Conservation (phyloP, 2,888 invertebrate species). For the Pseudoips prasinana region DNA sequence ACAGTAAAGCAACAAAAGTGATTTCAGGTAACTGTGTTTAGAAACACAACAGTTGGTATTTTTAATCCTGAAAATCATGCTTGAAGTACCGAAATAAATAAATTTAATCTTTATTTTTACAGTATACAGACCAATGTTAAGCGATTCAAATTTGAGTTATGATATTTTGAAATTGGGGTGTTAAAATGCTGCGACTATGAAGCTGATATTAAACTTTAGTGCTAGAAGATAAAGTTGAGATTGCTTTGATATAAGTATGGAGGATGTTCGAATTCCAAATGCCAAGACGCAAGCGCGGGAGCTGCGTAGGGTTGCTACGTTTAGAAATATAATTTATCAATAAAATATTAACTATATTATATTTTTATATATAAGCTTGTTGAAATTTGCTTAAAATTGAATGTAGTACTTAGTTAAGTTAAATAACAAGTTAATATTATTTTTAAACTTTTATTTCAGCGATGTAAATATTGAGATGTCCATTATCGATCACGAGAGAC, state of each 20-base stretch:
- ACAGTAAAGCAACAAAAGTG: too few species aligned
- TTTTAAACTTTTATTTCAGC: too few species aligned
- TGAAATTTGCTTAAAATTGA: too few species aligned
- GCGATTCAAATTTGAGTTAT: not conserved
- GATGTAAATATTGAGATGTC: too few species aligned
- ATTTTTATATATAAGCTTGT: too few species aligned
- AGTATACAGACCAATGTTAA: too few species aligned
- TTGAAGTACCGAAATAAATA: not conserved
- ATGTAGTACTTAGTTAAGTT: too few species aligned
- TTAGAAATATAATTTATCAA: not conserved
- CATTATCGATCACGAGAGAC: too few species aligned
- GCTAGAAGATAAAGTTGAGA: constrained; percentile 5
- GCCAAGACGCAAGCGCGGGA: constrained; percentile 31
- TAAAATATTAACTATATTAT: too few species aligned
- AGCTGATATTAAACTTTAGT: constrained; percentile 5
- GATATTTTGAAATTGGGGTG: not conserved
- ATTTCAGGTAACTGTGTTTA: too few species aligned
- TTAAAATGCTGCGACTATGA: not conserved
- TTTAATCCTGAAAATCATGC: constrained; percentile 9
- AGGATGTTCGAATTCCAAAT: constrained; percentile 36
- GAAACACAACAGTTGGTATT: constrained; percentile 2
- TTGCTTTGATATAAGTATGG: constrained; percentile 10
- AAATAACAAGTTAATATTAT: too few species aligned
- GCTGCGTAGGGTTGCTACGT: constrained; percentile 20
- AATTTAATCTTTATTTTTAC: not conserved